These are phyloP conservation scores for Thunnus maccoyii DNA, from an alignment of 2,113 vertebrate species.

Conservation along the genomic window DNA sequence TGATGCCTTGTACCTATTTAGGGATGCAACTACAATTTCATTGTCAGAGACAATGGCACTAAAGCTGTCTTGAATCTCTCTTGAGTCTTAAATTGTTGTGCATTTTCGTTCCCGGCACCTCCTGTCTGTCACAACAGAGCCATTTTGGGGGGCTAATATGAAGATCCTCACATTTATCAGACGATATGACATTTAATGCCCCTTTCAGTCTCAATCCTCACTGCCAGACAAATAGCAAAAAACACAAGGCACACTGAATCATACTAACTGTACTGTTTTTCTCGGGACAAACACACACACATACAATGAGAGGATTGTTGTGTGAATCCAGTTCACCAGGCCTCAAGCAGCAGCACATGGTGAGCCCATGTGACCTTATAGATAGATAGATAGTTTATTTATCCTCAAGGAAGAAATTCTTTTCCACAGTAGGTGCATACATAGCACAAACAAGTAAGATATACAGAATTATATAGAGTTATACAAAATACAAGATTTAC, in stretches of 20 bases:
- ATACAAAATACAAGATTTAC: no score
- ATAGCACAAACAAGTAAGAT: no score
- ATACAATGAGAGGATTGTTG: constrained; percentile 66
- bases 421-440: no score
- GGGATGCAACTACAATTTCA: not conserved
- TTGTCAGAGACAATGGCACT: not conserved
- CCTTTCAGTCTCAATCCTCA: not conserved
- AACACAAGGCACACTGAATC: constrained; percentile 24
- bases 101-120: no score
- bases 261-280: constrained; percentile 21
- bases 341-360: constrained; percentile 76
- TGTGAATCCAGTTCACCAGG: constrained; percentile 55
- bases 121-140: no score
- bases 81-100: not conserved
- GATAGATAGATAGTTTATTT: no score
- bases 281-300: constrained; percentile 31
- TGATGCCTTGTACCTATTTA: no score
- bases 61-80: not conserved
- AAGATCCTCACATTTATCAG: not conserved
- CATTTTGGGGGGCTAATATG: not conserved
- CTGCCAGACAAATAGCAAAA: constrained; percentile 3
- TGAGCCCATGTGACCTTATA: constrained; percentile 76
- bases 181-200: not conserved
- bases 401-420: no score
- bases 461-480: no score